A percentile compares a stretch with the other conserved stretches of the same genome.
Conservation (phyloP, 2,113 vertebrate species). For the Dendrocopos noguchii region DNA sequence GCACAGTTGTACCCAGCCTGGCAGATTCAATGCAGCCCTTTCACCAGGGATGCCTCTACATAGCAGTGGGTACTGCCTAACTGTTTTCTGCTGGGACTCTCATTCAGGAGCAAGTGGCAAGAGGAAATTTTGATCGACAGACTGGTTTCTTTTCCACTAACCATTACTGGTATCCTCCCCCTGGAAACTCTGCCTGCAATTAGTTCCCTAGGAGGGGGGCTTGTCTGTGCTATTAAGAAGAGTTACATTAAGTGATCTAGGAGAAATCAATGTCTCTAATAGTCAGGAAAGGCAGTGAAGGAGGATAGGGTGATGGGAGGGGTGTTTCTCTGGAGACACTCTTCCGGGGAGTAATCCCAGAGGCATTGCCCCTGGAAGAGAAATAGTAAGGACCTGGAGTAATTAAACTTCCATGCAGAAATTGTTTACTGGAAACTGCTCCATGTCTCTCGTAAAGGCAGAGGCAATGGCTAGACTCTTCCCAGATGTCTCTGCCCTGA, state of each 20-base stretch:
- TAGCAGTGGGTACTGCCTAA: not conserved
- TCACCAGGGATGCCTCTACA: not conserved
- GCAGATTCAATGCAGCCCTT: not conserved
- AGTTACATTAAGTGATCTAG: conserved; percentile 63
- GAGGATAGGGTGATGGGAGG: conserved; percentile 8
- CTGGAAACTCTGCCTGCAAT: conserved; percentile 62
- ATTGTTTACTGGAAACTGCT: not conserved
- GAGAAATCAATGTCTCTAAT: conserved; percentile 73
- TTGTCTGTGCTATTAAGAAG: conserved; percentile 69
- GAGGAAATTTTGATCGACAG: not conserved
- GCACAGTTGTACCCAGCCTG: not conserved
- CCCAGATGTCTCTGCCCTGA: not conserved
- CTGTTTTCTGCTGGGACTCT: not conserved
- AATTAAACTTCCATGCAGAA: conserved; percentile 48
- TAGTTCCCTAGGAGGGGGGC: conserved; percentile 57
- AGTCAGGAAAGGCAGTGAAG: conserved; percentile 48
- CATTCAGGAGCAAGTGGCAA: not conserved
- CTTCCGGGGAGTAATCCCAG: conserved; percentile 24
- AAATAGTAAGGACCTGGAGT: not conserved
- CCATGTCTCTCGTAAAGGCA: not conserved
- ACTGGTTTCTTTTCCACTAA: not conserved
- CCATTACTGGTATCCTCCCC: not conserved
- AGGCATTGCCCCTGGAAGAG: conserved; percentile 1
- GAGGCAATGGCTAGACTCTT: not conserved
- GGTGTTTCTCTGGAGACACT: conserved; percentile 44